phyloP scores from a whole-genome alignment of 2,888 invertebrate species.

The Arctia plantaginis region DNA sequence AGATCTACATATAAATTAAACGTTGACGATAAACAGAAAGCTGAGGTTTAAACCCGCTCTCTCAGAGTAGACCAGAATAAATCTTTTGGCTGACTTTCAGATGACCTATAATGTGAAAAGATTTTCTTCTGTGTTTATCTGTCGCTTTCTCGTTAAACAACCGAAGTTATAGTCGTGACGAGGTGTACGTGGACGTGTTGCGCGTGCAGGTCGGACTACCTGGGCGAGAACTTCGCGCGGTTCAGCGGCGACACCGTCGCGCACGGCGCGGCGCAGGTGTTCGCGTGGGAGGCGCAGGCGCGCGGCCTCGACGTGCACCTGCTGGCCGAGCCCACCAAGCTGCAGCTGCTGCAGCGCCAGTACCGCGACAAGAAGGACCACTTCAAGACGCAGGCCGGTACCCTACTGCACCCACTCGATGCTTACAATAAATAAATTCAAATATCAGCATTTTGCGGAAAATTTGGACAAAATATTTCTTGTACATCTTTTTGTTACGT shows the following conservation, averaged over 20 bases:
- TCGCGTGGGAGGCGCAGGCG: constrained; percentile 99
- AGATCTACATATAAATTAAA: no score
- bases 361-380: constrained; percentile 96
- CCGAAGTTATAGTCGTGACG: no score
- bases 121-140: no score
- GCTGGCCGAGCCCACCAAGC: constrained; percentile 98
- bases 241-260: constrained; percentile 97
- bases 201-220: constrained; percentile 88
- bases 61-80: no score
- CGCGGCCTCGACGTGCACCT: constrained; percentile 97
- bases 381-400: constrained; percentile 91
- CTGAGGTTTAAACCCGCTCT: no score
- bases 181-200: no score
- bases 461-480: no score
- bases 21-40: no score
- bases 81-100: neutral
- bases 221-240: constrained; percentile 98
- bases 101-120: neutral
- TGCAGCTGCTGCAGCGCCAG: constrained; percentile 96
- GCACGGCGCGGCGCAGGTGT: constrained; percentile 96
- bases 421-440: neutral
- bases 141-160: no score
- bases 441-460: no score
- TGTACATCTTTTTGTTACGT: no score
- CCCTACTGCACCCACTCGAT: neutral